Conservation (phyloP, 2,797 vertebrate species). For the Moxostoma hubbsi region DNA sequence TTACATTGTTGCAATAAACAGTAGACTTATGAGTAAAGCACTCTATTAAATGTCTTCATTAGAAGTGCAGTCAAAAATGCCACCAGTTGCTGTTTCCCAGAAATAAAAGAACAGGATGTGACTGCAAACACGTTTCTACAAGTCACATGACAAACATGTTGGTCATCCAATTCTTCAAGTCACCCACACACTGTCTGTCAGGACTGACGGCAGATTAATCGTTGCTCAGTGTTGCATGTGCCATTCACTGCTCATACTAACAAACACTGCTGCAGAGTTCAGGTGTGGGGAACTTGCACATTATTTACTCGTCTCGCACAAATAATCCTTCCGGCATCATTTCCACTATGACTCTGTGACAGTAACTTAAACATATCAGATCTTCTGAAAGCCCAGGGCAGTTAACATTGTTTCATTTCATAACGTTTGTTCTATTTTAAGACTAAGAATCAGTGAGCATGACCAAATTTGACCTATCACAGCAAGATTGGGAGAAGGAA, state of each 20-base stretch:
- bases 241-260: not conserved
- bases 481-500: not conserved
- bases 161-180: slow-evolving; percentile 29
- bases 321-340: too few relatives aligned
- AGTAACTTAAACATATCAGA: not conserved
- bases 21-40: too few relatives aligned
- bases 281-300: too few relatives aligned
- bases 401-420: not conserved
- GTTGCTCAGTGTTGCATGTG: not conserved
- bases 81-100: not conserved
- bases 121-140: not conserved
- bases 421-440: slow-evolving; percentile 7
- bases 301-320: too few relatives aligned
- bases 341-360: too few relatives aligned
- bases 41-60: too few relatives aligned
- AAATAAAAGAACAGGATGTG: not conserved
- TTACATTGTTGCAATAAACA: too few relatives aligned
- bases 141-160: slow-evolving; percentile 13
- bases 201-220: slow-evolving; percentile 23
- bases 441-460: not conserved
- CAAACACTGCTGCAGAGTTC: not conserved
- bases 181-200: slow-evolving; percentile 49
- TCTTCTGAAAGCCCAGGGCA: not conserved
- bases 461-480: not conserved
- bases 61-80: not conserved